Percentiles rank a stretch among this genome's conserved stretches.
phyloP scores from a whole-genome alignment of 2,113 vertebrate species.

The Mustela nigripes region DNA sequence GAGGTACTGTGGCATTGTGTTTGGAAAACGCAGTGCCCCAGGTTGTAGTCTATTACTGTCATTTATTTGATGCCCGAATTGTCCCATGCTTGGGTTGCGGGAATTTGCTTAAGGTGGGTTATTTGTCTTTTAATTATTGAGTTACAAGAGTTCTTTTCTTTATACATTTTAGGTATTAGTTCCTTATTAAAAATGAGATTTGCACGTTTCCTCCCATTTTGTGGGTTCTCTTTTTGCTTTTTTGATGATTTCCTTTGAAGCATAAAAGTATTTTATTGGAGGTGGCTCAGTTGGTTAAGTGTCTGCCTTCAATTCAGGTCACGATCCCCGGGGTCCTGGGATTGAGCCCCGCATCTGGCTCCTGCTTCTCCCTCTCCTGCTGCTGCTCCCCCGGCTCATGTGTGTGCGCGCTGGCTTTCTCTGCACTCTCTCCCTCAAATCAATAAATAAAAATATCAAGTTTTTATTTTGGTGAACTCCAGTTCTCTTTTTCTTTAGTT shows the following conservation, averaged over 20 bases:
- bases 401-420: rapidly evolving
- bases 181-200: not conserved
- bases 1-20: not conserved
- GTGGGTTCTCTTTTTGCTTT: not conserved
- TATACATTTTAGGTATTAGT: not conserved
- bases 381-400: no score
- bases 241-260: not conserved
- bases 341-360: no score
- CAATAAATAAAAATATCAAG: not conserved
- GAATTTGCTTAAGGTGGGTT: not conserved
- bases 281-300: not conserved
- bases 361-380: not conserved
- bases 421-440: not conserved
- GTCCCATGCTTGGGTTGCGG: not conserved
- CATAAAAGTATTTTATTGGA: not conserved
- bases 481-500: not conserved
- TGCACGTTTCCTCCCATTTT: not conserved
- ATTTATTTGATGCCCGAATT: not conserved
- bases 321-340: not conserved
- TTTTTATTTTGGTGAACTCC: not conserved
- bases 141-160: conserved; percentile 23
- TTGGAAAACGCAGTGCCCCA: not conserved
- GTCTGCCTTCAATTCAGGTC: not conserved
- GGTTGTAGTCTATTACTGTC: not conserved
- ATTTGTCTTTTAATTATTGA: not conserved